phyloP scores from a whole-genome alignment of 2,888 invertebrate species.

The Plebejus anna region DNA sequence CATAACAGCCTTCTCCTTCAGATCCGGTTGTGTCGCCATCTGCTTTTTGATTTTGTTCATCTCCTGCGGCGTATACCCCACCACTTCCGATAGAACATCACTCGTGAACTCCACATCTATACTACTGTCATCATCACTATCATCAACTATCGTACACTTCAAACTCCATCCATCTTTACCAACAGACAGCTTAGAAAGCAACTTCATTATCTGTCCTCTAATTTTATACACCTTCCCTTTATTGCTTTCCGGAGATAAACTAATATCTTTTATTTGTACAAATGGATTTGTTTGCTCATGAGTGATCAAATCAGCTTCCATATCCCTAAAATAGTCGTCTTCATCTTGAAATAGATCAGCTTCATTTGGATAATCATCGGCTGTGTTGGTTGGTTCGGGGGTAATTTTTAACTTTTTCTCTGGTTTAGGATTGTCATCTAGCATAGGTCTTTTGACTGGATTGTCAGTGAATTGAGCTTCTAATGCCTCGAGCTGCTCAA shows the following conservation, averaged over 20 bases:
- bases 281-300: conserved; percentile 55
- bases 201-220: conserved; percentile 77
- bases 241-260: conserved; percentile 50
- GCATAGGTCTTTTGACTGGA: conserved; percentile 48
- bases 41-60: conserved; percentile 65
- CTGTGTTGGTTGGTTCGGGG: conserved; percentile 39
- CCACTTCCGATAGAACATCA: conserved; percentile 73
- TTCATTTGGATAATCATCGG: conserved; percentile 54
- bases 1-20: conserved; percentile 56
- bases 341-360: conserved; percentile 58
- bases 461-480: conserved; percentile 54
- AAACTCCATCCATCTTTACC: conserved; percentile 77
- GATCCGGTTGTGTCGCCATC: conserved; percentile 55
- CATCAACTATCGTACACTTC: conserved; percentile 79
- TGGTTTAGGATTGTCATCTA: conserved; percentile 44
- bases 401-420: conserved; percentile 58
- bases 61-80: conserved; percentile 69
- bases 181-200: conserved; percentile 77
- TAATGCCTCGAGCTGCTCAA: conserved; percentile 59
- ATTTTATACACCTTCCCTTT: conserved; percentile 72
- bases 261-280: conserved; percentile 67
- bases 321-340: conserved; percentile 58
- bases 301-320: conserved; percentile 52
- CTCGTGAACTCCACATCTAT: conserved; percentile 79
- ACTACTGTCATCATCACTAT: conserved; percentile 77